A percentile compares a stretch with the other conserved stretches of the same genome.
Conservation (phyloP, 1,140 invertebrate species). For the Phymastichus coffea region DNA sequence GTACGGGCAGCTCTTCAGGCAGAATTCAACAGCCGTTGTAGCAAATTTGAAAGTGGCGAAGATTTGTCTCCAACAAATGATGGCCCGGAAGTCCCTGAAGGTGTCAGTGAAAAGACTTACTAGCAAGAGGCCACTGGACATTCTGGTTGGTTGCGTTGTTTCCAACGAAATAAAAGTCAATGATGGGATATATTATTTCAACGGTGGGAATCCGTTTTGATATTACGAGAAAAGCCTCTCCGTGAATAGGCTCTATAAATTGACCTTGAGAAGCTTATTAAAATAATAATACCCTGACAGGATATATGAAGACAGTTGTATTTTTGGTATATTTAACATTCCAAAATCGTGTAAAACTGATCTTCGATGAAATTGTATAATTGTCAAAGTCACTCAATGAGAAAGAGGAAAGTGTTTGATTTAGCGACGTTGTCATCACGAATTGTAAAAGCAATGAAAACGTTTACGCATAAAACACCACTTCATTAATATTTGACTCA, state of each 20-base stretch:
- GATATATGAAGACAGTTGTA: slow-evolving; percentile 7
- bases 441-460: neutral
- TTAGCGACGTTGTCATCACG: neutral
- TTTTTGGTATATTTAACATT: slow-evolving; percentile 20
- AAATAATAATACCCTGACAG: too few relatives aligned
- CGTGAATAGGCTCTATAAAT: too few relatives aligned
- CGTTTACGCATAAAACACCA: slow-evolving; percentile 7
- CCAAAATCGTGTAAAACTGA: slow-evolving; percentile 5
- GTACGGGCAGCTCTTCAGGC: slow-evolving; percentile 41
- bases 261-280: too few relatives aligned
- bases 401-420: neutral
- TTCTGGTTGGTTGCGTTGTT: slow-evolving; percentile 23
- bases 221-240: too few relatives aligned
- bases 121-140: slow-evolving; percentile 22
- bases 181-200: neutral
- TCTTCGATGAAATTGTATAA: slow-evolving; percentile 6
- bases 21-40: slow-evolving; percentile 50
- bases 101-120: slow-evolving; percentile 39
- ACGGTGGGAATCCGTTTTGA: neutral
- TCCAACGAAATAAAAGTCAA: slow-evolving; percentile 19
- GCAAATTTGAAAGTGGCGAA: slow-evolving; percentile 50
- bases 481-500: slow-evolving; percentile 12
- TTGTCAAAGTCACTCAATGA: neutral
- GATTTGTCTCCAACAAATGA: slow-evolving; percentile 47
- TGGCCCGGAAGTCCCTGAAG: slow-evolving; percentile 38